Percentiles rank a stretch among this genome's conserved stretches.
These are phyloP conservation scores for Heterotilapia buettikoferi DNA, from an alignment of 2,113 vertebrate species.

Conservation along the genomic window DNA sequence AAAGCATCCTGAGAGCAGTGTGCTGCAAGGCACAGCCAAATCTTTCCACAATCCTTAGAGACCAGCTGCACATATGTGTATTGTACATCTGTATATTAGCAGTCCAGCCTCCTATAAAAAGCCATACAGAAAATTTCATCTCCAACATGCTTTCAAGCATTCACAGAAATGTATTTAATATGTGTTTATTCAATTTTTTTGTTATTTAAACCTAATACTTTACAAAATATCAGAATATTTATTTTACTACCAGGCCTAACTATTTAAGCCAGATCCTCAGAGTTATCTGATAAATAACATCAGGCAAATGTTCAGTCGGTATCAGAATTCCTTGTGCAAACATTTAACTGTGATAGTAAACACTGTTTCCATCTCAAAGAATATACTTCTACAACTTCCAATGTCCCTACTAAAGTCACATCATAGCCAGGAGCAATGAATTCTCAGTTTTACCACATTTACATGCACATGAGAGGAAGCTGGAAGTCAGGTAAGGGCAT, in stretches of 20 bases:
- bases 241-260: not conserved
- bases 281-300: constrained; percentile 1
- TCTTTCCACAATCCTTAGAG: constrained; percentile 2
- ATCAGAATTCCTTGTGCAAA: constrained; percentile 35
- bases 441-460: not conserved
- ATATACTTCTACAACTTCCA: not conserved
- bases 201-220: not conserved
- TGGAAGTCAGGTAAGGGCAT: not conserved
- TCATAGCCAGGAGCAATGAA: not conserved
- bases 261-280: not conserved
- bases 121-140: not conserved
- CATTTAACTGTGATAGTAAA: not conserved
- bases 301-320: constrained; percentile 2
- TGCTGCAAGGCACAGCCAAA: constrained; percentile 59
- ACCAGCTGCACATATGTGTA: constrained; percentile 1
- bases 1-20: constrained; percentile 66
- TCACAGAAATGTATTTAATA: not conserved
- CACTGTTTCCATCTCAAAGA: not conserved
- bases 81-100: not conserved
- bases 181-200: not conserved
- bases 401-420: not conserved
- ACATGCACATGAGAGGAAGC: constrained; percentile 30
- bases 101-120: constrained; percentile 15
- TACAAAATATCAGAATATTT: constrained; percentile 3
- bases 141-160: constrained; percentile 22